Evolutionary conservation across 2,113 vertebrate species (phyloP), one percentile per base, ranked within the genome.

Genomic region (Gymnorhina tibicen): DNA sequence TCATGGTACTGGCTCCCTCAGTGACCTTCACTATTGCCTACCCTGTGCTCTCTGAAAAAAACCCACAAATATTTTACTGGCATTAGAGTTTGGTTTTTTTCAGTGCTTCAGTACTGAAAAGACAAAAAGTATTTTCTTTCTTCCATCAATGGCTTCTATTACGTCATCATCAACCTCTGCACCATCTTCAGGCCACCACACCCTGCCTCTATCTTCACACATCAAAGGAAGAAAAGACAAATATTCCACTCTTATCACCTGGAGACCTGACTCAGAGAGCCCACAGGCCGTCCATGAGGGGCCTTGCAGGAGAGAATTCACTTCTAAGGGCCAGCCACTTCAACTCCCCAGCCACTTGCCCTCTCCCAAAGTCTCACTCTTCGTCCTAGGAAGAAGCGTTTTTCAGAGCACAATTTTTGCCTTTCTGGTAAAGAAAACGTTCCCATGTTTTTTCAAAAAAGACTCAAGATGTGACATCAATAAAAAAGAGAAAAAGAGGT

Each of bases 271-370:
- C 26, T 39, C 30, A 13, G 26, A 13, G 35, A 83, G 22, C 19
- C 53, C 11, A 5, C 32, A 9, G 4, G 7, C 32, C 4, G 2
- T 58, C 56, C 56, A 14, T 0, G 3, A 82, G 19, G 27, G 13
- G 20, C 24, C 73, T 28, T 26, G 24, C 5, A 66, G 67, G 62
- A 60, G 1, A 32, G 7, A 22, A 53, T 0, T 1, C 16, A 4
- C 53, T 42, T 32, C 49, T 27, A 22, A 63, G n/a, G 53, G 33
- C 27, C 49, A 41, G 42, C 17, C n/a, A n/a, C n/a, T n/a, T n/a
- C 35, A 78, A 27, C 14, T 10, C 41, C 32, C 26, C 41, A 66
- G 55, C 9, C 8, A 58, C 14, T 35, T 58, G 21, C 22, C 17
- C 69, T 64, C 33, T 77, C 59, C 44, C 35, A 17, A 1, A 27